phyloP scores from a whole-genome alignment of 2,888 invertebrate species.

The Mycalesis mineus region DNA sequence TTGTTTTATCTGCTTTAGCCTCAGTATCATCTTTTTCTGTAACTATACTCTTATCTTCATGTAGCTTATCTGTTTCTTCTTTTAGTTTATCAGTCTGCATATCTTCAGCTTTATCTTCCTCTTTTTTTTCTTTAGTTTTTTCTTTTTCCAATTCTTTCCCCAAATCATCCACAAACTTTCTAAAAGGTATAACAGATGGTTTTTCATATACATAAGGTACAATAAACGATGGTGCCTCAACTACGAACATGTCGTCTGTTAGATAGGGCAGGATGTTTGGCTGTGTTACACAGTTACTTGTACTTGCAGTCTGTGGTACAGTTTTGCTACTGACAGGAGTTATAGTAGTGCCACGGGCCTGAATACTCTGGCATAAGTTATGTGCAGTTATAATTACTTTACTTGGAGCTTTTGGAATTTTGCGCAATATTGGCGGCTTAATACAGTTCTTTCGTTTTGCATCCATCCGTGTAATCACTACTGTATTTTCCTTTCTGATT shows the following conservation, averaged over 20 bases:
- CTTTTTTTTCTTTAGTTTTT: conserved; percentile 49
- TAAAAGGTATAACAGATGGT: conserved; percentile 87
- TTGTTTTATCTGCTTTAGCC: not conserved
- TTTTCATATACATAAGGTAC: conserved; percentile 96
- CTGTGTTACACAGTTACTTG: conserved; percentile 58
- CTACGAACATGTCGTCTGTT: conserved; percentile 94
- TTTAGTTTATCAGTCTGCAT: conserved; percentile 49
- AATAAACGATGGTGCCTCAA: conserved; percentile 95
- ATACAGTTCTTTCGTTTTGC: conserved; percentile 84
- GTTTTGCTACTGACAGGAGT: conserved; percentile 52
- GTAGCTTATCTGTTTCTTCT: conserved; percentile 46
- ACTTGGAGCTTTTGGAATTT: conserved; percentile 39
- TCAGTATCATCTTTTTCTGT: conserved; percentile 51
- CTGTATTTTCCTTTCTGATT: conserved; percentile 83
- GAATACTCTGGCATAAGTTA: conserved; percentile 79
- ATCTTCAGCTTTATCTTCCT: conserved; percentile 50
- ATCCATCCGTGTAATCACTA: conserved; percentile 89
- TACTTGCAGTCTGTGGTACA: conserved; percentile 19
- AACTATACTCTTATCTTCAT: too few relatives aligned
- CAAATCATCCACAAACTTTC: conserved; percentile 82
- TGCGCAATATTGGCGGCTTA: conserved; percentile 65
- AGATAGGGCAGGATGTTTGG: conserved; percentile 87
- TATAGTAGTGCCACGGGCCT: conserved; percentile 61
- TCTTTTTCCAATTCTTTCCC: conserved; percentile 79
- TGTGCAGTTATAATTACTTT: conserved; percentile 78